Evolutionary conservation across 2,888 invertebrate genomes (phyloP).

Genomic region (Matsumyia berberina): DNA sequence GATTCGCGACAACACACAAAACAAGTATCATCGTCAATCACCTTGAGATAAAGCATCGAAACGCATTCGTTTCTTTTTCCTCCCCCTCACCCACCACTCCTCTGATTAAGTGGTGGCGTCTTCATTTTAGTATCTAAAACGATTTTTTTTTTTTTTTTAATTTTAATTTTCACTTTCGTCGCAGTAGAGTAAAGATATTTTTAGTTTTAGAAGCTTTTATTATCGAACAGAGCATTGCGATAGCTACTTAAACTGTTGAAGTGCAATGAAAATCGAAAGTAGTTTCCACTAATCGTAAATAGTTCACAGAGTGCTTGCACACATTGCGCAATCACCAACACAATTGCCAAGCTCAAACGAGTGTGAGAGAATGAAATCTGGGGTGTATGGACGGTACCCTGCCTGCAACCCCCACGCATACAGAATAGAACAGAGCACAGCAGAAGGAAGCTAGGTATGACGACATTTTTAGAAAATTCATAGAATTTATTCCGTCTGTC

Average conservation of each 20-base stretch:
- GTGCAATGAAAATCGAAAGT: constrained; percentile 74
- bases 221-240: constrained; percentile 9
- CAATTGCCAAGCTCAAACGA: constrained; percentile 25
- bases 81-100: not conserved
- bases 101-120: constrained; percentile 43
- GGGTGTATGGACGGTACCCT: constrained; percentile 13
- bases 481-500: constrained; percentile 43
- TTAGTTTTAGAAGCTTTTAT: constrained; percentile 25
- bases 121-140: constrained; percentile 13
- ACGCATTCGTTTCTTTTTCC: constrained; percentile 39
- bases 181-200: constrained; percentile 34
- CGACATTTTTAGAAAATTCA: constrained; percentile 74
- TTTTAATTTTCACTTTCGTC: constrained; percentile 52
- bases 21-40: constrained; percentile 41
- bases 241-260: constrained; percentile 66
- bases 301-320: constrained; percentile 22
- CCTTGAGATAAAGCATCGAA: constrained; percentile 57
- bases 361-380: not conserved
- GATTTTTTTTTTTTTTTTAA: constrained; percentile 1
- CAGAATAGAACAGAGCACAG: constrained; percentile 29
- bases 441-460: constrained; percentile 68
- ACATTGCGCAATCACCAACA: constrained; percentile 54
- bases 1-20: constrained; percentile 3
- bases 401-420: constrained; percentile 2
- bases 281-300: constrained; percentile 57